Evolutionary conservation across 2,888 invertebrate genomes (phyloP).

Genomic region (Phyto melanocephala): DNA sequence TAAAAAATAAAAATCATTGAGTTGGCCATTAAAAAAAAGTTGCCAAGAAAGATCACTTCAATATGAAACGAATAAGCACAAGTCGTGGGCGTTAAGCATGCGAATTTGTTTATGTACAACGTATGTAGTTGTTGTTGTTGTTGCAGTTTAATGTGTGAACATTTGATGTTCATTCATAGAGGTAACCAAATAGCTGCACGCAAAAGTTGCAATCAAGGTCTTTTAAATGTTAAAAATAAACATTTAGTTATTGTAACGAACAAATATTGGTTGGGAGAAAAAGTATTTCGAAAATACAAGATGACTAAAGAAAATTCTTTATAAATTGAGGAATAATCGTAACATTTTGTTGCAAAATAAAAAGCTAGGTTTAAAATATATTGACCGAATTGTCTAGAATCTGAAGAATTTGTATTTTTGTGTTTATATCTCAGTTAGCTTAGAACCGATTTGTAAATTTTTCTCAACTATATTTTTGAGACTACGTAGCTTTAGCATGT

Average conservation of each 20-base stretch:
- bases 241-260: neutral
- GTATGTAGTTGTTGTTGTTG: neutral
- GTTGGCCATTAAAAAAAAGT: neutral
- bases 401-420: no score
- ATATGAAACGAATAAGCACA: neutral
- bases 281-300: no score
- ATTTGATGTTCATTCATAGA: neutral
- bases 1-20: neutral
- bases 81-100: constrained; percentile 28
- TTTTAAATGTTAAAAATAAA: constrained; percentile 7
- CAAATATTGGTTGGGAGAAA: neutral
- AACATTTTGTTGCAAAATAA: no score
- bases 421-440: no score
- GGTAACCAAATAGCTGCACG: constrained; percentile 51
- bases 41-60: neutral
- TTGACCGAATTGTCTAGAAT: no score
- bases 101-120: neutral
- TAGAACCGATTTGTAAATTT: no score
- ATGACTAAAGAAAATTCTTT: no score
- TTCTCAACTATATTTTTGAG: no score
- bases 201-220: constrained; percentile 54
- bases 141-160: neutral
- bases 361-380: no score
- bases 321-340: no score
- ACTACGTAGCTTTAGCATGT: no score